Evolutionary conservation across 2,797 vertebrate species (phyloP), one percentile per base, ranked within the genome.

Genomic region (Poecilia picta): DNA sequence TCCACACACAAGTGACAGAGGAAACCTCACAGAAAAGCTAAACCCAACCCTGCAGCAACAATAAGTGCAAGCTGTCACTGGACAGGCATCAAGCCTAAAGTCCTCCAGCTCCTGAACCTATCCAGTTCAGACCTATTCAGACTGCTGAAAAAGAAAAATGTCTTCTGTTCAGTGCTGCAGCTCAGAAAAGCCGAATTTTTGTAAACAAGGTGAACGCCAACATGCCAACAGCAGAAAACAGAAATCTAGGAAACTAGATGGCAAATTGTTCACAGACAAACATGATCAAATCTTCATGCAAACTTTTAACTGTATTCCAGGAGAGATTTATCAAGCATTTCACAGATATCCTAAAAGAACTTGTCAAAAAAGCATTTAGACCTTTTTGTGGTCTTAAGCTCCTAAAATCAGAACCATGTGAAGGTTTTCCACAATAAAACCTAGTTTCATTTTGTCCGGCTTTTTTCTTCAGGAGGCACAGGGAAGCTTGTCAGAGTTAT

Each of bases 41-140:
- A 47, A 83, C 41, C 31, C 66, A 75, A 31, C 23, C 10, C 28
- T 4, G 53, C 73, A 81, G 87, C 72, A 53, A 16, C 15, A 74
- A 36, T 57, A 47, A 81, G 82, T 76, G 77, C 85, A 45, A 83
- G 82, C 49, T 76, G 80, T 79, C 81, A 77, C 72, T 83, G 86
- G 57, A 64, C 45, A 46, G 73, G 53, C 76, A 25, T 46, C 5
- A 73, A 68, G 28, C 36, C n/a, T 39, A 45, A 76, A 0, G 74
- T 83, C 81, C 64, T 76, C 71, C 53, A 43, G 66, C 51, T 80
- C 76, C 72, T 66, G 68, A 80, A 81, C 59, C 66, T 79, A 84
- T 89, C 70, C n/a, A n/a, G n/a, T n/a, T n/a, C n/a, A n/a, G n/a
- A n/a, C n/a, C n/a, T n/a, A n/a, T n/a, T 39, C 89, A 81, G 84